Conservation (phyloP, 2,888 invertebrate species). For the Epicampocera succincta region DNA sequence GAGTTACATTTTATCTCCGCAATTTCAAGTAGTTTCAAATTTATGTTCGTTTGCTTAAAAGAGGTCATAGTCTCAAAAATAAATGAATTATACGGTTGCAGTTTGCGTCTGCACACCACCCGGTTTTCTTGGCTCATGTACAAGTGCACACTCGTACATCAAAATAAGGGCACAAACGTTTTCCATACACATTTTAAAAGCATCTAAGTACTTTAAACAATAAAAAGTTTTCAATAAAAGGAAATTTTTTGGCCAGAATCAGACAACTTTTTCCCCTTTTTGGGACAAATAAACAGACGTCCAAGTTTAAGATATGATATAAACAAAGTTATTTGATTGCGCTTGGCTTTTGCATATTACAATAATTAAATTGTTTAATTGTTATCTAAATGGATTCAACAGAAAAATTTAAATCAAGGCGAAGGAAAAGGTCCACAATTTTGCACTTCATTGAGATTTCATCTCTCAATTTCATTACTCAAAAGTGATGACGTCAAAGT, state of each 20-base stretch:
- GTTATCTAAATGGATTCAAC: conserved; percentile 7
- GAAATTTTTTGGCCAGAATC: conserved; percentile 32
- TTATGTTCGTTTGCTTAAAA: conserved; percentile 8
- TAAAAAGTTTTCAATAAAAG: conserved; percentile 60
- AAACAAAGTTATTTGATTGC: conserved; percentile 21
- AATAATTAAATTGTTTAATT: conserved; percentile 29
- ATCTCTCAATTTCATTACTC: conserved; percentile 56
- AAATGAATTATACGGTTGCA: conserved; percentile 38
- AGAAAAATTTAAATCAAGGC: neutral
- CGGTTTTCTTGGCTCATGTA: conserved; percentile 25
- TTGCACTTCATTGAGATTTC: conserved; percentile 50
- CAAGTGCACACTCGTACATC: neutral
- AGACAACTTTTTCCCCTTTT: conserved; percentile 44
- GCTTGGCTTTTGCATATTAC: conserved; percentile 18
- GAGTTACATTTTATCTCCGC: conserved; percentile 22
- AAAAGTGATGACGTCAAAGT: no score
- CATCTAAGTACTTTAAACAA: conserved; percentile 12
- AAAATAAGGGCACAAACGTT: conserved; percentile 1
- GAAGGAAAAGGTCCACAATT: conserved; percentile 32
- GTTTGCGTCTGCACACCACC: conserved; percentile 7
- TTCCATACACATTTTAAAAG: conserved; percentile 6
- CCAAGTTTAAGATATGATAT: conserved; percentile 15
- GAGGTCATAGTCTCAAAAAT: conserved; percentile 10
- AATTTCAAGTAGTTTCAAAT: conserved; percentile 5
- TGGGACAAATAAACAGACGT: neutral